phyloP scores from a whole-genome alignment of 2,113 vertebrate species.

The Ivindomyrus marchei region DNA sequence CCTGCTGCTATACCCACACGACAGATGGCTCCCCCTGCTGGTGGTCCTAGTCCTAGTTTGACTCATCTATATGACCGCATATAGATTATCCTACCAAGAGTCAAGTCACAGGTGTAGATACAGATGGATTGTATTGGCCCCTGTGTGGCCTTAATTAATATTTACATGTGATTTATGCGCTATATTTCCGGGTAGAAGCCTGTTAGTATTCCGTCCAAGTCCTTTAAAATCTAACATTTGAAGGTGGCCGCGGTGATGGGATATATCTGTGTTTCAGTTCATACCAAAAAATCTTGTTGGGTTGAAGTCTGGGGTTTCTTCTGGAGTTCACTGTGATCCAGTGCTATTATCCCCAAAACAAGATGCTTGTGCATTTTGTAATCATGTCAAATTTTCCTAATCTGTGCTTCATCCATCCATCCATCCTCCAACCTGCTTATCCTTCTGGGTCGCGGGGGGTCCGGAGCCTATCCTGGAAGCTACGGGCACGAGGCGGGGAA shows the following conservation, averaged over 20 bases:
- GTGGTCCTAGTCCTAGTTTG: neutral
- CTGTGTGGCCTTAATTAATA: neutral
- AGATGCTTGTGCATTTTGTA: neutral
- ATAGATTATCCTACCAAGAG: neutral
- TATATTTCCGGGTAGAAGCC: neutral
- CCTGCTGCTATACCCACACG: neutral
- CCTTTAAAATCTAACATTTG: neutral
- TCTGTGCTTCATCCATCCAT: neutral
- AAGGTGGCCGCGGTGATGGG: neutral
- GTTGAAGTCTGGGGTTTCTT: neutral
- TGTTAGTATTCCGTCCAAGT: neutral
- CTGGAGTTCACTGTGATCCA: neutral
- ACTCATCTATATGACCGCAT: neutral
- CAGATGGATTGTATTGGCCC: neutral
- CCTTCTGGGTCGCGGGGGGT: no score
- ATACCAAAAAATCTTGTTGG: neutral
- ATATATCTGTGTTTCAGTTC: neutral
- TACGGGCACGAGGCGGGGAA: no score
- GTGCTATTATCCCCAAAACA: neutral
- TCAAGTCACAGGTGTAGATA: neutral
- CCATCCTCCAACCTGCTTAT: no score
- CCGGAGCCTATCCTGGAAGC: no score
- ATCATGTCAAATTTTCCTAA: neutral
- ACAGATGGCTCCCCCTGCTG: slow-evolving; percentile 11
- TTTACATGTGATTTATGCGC: neutral